Percentiles rank a stretch among this genome's conserved stretches.
phyloP scores from a whole-genome alignment of 2,888 invertebrate genomes.

The Spilosoma lubricipeda region DNA sequence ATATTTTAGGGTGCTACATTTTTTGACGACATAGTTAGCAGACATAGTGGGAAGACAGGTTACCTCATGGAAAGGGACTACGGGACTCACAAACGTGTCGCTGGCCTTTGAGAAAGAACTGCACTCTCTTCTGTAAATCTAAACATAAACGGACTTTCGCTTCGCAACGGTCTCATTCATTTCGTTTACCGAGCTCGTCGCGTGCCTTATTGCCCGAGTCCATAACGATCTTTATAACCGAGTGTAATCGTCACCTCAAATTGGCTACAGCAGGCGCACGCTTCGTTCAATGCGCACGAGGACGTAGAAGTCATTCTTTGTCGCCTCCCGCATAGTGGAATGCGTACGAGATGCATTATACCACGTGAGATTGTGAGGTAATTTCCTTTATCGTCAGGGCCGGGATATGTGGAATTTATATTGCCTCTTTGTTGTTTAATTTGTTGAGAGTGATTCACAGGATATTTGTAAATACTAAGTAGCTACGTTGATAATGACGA shows the following conservation, averaged over 20 bases:
- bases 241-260: slow-evolving; percentile 51
- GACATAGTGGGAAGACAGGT: too few relatives aligned
- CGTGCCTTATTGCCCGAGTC: slow-evolving; percentile 18
- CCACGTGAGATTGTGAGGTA: slow-evolving; percentile 44
- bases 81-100: too few relatives aligned
- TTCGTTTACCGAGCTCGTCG: slow-evolving; percentile 3
- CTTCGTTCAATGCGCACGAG: slow-evolving; percentile 29
- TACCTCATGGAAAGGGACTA: too few relatives aligned
- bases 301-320: slow-evolving; percentile 47
- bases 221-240: slow-evolving; percentile 17
- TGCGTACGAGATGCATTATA: slow-evolving; percentile 55
- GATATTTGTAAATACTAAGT: not conserved
- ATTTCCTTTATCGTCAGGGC: slow-evolving; percentile 33
- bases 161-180: slow-evolving; percentile 15
- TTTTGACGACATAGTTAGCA: too few relatives aligned
- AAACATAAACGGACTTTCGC: slow-evolving; percentile 15
- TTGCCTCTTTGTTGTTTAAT: not conserved
- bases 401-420: not conserved
- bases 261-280: slow-evolving; percentile 44
- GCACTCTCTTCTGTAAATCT: not conserved
- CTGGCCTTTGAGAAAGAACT: too few relatives aligned
- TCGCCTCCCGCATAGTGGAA: slow-evolving; percentile 44
- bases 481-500: not conserved
- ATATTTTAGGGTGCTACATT: not conserved
- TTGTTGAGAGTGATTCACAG: not conserved